Conservation (phyloP, 1,140 invertebrate species). For the Trachelipus rathkii region DNA sequence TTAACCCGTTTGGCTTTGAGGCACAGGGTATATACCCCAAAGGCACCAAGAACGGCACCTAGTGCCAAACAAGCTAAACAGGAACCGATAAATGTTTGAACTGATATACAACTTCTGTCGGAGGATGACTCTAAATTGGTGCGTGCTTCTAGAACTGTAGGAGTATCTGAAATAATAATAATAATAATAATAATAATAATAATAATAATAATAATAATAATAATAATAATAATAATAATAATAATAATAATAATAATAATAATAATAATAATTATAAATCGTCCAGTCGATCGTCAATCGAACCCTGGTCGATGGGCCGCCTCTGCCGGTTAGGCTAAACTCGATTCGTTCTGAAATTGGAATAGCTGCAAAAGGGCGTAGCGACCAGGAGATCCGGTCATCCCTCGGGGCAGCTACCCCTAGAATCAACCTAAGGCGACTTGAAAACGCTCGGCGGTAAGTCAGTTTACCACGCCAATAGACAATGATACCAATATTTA, state of each 20-base stretch:
- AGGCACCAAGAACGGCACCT: slow-evolving; percentile 51
- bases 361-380: no score
- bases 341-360: no score
- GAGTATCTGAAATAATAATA: neutral
- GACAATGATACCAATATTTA: no score
- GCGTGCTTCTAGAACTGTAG: slow-evolving; percentile 9
- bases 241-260: neutral
- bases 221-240: neutral
- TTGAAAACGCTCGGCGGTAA: no score
- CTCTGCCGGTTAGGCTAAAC: no score
- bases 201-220: neutral
- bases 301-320: no score
- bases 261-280: neutral
- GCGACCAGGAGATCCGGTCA: no score
- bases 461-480: no score
- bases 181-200: neutral
- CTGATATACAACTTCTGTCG: slow-evolving; percentile 47
- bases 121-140: neutral
- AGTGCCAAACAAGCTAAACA: slow-evolving; percentile 54
- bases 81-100: slow-evolving; percentile 58
- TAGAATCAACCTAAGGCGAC: no score
- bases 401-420: no score
- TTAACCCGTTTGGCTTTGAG: slow-evolving; percentile 51
- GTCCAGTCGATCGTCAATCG: no score
- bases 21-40: slow-evolving; percentile 52